A percentile compares a stretch with the other conserved stretches of the same genome.
Evolutionary conservation across 2,888 invertebrate species (phyloP).

Genomic region (Hirtodrosophila cameraria): DNA sequence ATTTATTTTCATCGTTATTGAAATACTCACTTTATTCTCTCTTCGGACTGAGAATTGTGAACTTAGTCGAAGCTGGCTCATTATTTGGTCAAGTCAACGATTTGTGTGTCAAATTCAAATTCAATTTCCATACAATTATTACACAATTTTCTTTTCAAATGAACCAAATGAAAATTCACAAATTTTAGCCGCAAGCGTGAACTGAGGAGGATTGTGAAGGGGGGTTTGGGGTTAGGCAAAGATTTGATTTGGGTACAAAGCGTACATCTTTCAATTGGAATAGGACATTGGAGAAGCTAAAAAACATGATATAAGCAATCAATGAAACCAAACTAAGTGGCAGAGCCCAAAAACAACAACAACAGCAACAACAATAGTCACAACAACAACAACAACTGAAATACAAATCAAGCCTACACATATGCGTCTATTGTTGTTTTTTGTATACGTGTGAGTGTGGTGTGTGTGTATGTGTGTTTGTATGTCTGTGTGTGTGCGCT

Average conservation of each 20-base stretch:
- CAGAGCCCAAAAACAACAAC: slow-evolving; percentile 26
- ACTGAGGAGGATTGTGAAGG: neutral
- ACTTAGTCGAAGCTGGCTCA: slow-evolving; percentile 17
- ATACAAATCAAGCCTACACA: slow-evolving; percentile 53
- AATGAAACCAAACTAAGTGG: slow-evolving; percentile 41
- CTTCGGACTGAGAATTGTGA: neutral
- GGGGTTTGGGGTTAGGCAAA: neutral
- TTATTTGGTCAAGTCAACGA: slow-evolving; percentile 16
- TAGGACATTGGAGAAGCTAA: slow-evolving; percentile 5
- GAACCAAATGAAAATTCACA: slow-evolving; percentile 49
- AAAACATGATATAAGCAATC: slow-evolving; percentile 63
- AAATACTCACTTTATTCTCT: too few species aligned
- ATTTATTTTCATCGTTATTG: too few species aligned
- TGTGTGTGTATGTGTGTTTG: slow-evolving; percentile 1
- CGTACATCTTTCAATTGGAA: slow-evolving; percentile 29
- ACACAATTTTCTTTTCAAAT: slow-evolving; percentile 56
- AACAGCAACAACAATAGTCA: slow-evolving; percentile 4
- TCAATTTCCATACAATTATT: slow-evolving; percentile 76
- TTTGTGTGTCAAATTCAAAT: slow-evolving; percentile 39
- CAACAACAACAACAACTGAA: slow-evolving; percentile 14
- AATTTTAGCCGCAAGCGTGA: slow-evolving; percentile 18
- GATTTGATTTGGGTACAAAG: slow-evolving; percentile 48
- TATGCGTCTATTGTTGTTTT: slow-evolving; percentile 55
- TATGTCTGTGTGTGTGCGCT: slow-evolving; percentile 9
- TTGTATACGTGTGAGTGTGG: slow-evolving; percentile 5